Base-by-base conservation (phyloP, 2,113 vertebrate genomes). In the Coregonus clupeaformis region DNA sequence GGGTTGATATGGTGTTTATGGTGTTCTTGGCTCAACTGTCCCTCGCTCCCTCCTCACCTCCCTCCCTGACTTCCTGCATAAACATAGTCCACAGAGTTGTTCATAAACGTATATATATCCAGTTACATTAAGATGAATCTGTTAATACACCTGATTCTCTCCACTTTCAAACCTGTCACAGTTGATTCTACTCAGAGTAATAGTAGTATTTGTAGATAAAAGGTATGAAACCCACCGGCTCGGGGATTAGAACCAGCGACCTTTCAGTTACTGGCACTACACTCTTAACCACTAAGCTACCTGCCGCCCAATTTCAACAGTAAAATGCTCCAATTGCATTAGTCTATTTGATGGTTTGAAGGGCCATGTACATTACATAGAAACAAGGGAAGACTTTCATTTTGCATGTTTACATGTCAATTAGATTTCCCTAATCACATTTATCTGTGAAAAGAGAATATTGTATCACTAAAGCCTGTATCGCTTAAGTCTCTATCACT, bases 1-100 rank as follows among this genome's bases (percentile, higher is more conserved):
- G 74, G 72, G 60, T 76, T 55, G 18, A 14, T 18, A 67, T 77
- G 45, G 6, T 62, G 27, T 59, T 65, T 45, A 77, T 32, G 13
- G 45, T 73, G 36, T 36, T 24, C 74, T 69, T 69, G 57, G 49
- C 16, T 73, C 45, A 66, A 18, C 24, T 45, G 68, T 36, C 71
- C 71, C 72, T 36, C 71, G 66, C 72, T 68, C 68, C 9, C 36
- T 11, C 36, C 36, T 36, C 66, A 14, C 14, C 24, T 1, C 24
- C 27, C 1, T 45, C 62, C 16, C 49, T 68, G 16, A 14, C 25
- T 1, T 55, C 52, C 13, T 22, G 16, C 18, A n/a, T 9, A 9
- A 24, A 22, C n/a, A 60, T 9, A 4, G 16, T 55, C 49, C 16
- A 55, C 49, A 18, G 13, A 20, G 18, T 16, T 4, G 49, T 2